A percentile compares a stretch with the other conserved stretches of the same genome.
phyloP scores from a whole-genome alignment of 2,113 vertebrate genomes.

The Nothoprocta pentlandii region DNA sequence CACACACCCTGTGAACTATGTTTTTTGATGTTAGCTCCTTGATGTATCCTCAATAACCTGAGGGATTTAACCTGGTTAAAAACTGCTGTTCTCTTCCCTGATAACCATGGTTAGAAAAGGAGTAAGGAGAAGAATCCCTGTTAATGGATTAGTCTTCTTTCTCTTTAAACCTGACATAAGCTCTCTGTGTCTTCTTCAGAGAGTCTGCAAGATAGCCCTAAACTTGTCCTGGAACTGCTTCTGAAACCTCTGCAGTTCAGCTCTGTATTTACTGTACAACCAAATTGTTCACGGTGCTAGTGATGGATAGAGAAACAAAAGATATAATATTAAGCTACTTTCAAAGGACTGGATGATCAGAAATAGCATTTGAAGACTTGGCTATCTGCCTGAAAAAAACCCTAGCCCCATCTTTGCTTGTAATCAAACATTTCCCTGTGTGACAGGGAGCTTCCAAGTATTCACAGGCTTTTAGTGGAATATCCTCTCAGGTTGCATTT shows the following conservation, averaged over 20 bases:
- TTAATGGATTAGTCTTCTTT: background rate
- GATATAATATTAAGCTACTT: background rate
- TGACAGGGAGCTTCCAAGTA: constrained; percentile 44
- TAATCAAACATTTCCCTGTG: constrained; percentile 25
- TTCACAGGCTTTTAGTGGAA: constrained; percentile 8
- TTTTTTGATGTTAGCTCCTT: background rate
- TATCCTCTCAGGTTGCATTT: constrained; percentile 12
- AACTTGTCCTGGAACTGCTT: background rate
- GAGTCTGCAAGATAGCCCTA: background rate
- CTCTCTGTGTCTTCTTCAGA: background rate
- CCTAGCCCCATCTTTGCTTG: constrained; percentile 12
- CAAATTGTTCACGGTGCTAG: background rate
- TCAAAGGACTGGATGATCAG: background rate
- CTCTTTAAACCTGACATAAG: constrained; percentile 5
- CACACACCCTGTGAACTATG: background rate
- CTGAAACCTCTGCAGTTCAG: background rate
- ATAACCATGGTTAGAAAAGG: background rate
- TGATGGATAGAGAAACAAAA: background rate
- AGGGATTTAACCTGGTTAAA: background rate
- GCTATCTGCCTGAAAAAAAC: background rate
- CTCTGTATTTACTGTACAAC: background rate
- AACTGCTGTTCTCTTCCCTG: background rate
- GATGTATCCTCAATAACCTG: background rate
- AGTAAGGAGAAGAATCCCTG: background rate
- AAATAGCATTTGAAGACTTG: constrained; percentile 28